Evolutionary conservation across 1,140 invertebrate genomes (phyloP).

Genomic region (Diprion similis): DNA sequence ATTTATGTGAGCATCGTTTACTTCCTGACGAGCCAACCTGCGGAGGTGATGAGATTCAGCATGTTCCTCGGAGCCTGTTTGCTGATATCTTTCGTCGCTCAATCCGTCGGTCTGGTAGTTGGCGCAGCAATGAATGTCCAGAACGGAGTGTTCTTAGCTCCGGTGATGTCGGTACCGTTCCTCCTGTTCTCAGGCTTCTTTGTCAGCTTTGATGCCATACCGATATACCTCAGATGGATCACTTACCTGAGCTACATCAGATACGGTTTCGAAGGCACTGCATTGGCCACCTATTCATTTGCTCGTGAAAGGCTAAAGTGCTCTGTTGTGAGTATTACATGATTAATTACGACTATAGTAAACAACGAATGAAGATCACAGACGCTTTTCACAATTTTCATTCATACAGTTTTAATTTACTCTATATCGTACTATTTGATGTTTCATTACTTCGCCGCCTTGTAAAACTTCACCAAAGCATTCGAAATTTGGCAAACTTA

Average conservation of each 20-base stretch:
- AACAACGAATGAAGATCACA: too few relatives aligned
- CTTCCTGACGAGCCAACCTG: conserved; percentile 92
- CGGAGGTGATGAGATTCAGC: conserved; percentile 80
- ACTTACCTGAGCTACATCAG: conserved; percentile 95
- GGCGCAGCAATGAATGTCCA: conserved; percentile 94
- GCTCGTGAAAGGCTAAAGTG: conserved; percentile 81
- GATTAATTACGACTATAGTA: too few relatives aligned
- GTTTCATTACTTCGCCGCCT: too few relatives aligned
- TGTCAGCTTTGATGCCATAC: conserved; percentile 96
- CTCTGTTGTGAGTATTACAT: conserved; percentile 63
- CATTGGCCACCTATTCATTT: conserved; percentile 92
- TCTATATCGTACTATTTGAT: too few relatives aligned
- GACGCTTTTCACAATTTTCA: neutral
- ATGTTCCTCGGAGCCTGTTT: conserved; percentile 91
- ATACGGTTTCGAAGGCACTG: conserved; percentile 94
- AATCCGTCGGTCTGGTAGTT: conserved; percentile 93
- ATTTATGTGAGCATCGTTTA: conserved; percentile 95
- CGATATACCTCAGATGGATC: conserved; percentile 93
- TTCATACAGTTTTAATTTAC: neutral
- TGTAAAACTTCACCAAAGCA: too few relatives aligned
- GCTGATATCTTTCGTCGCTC: conserved; percentile 93
- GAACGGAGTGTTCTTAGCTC: conserved; percentile 95
- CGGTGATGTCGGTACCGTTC: conserved; percentile 94
- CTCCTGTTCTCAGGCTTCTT: conserved; percentile 96
- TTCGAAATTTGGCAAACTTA: too few relatives aligned